phyloP scores from a whole-genome alignment of 2,113 vertebrate genomes.

The Forbesichthys agassizii region DNA sequence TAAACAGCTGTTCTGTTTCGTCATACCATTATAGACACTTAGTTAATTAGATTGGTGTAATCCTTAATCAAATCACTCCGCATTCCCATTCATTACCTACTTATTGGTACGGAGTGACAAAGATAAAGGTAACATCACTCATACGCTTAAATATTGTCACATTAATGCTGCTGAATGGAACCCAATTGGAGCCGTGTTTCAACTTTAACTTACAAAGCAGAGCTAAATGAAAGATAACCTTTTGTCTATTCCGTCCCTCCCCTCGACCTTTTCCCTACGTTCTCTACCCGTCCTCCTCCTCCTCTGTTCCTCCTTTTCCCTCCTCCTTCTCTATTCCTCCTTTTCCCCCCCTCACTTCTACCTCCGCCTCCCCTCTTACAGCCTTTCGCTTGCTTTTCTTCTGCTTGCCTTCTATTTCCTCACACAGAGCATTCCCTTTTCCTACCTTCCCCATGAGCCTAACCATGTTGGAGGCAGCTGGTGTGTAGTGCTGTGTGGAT shows the following conservation, averaged over 20 bases:
- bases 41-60: too few species aligned
- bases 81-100: too few species aligned
- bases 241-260: conserved; percentile 8
- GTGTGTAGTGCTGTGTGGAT: conserved; percentile 38
- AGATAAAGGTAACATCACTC: conserved; percentile 7
- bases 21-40: too few species aligned
- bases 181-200: conserved; percentile 1
- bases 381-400: conserved; percentile 3
- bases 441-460: conserved; percentile 42
- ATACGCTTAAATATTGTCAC: conserved; percentile 26
- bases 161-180: conserved; percentile 15
- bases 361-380: conserved; percentile 9
- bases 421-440: conserved; percentile 12
- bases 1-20: too few species aligned
- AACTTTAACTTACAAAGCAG: not conserved
- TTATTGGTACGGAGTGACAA: too few species aligned
- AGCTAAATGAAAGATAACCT: conserved; percentile 22
- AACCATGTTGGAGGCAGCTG: conserved; percentile 55
- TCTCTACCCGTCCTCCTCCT: not conserved
- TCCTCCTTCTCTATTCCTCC: not conserved
- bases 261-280: not conserved
- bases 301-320: not conserved
- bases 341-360: not conserved
- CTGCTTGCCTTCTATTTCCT: not conserved
- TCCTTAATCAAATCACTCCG: too few species aligned